These are phyloP conservation scores for Danio tinwini DNA, from an alignment of 2,797 vertebrate genomes.

Conservation along the genomic window DNA sequence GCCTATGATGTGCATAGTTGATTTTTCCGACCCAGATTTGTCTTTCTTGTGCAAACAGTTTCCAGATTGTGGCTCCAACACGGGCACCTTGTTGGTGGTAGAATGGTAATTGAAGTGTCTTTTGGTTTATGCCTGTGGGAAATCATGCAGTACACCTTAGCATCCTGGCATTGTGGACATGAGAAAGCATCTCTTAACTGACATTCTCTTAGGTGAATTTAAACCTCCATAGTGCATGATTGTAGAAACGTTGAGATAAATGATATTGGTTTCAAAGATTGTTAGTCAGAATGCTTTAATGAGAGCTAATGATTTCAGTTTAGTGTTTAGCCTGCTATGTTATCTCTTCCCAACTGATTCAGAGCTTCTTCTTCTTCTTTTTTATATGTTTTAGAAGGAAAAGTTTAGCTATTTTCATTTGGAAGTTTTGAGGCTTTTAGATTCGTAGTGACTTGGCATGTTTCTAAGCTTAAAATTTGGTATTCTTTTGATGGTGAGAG, in stretches of 20 bases:
- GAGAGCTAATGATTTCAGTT: slow-evolving; percentile 31
- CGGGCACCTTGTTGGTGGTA: not conserved
- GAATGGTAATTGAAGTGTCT: not conserved
- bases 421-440: slow-evolving; percentile 63
- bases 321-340: not conserved
- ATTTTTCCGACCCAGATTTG: not conserved
- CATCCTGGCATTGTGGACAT: not conserved
- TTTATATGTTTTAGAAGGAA: slow-evolving; percentile 29
- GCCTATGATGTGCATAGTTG: not conserved
- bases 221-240: not conserved
- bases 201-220: not conserved
- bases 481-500: slow-evolving; percentile 76
- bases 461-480: slow-evolving; percentile 76
- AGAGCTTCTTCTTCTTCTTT: slow-evolving; percentile 16
- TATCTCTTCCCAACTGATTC: slow-evolving; percentile 34
- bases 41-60: not conserved
- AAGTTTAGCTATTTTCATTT: slow-evolving; percentile 53
- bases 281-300: slow-evolving; percentile 16
- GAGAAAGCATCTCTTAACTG: no score
- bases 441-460: slow-evolving; percentile 76
- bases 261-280: slow-evolving; percentile 22
- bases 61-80: not conserved
- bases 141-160: not conserved
- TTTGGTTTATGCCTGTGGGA: not conserved
- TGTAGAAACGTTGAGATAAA: slow-evolving; percentile 32